Base-by-base conservation (phyloP, 2,113 vertebrate genomes). In the Bettongia penicillata region DNA sequence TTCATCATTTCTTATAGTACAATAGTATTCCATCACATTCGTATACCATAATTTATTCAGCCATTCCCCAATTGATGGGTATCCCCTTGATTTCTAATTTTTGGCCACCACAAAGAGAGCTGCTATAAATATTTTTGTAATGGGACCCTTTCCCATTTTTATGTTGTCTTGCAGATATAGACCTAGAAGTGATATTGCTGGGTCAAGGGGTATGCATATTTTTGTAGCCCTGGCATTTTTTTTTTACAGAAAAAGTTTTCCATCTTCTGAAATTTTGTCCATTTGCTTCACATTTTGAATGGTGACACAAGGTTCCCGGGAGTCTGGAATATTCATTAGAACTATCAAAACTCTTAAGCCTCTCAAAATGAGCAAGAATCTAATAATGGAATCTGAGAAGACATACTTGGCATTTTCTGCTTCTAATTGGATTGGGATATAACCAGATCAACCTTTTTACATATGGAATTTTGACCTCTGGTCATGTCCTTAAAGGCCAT, bases 251-350 rank as follows among this genome's bases (percentile, higher is more conserved):
- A 97, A 94, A 61, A 96, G 77, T 93, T 97, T 96, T 93, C 95
- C 55, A 96, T 97, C 95, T 94, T 97, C n/a, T 51, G 53, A 96
- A 95, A 53, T 97, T 98, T 95, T 97, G 47, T 92, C 90, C 97
- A 97, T 96, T 98, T 97, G 91, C 92, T 96, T 94, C 91, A 93
- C 90, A 91, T 0, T 6, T 93, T 95, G 53, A n/a, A 95, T 97
- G 96, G 96, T 52, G 96, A 92, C 57, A 23, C 95, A 97, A 96
- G 89, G 91, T 96, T 94, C 95, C 92, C 94, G 97, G 91, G 96
- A 96, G 97, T 93, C 90, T 93, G 68, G 55, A 95, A 97, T 97
- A 97, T 98, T 94, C 96, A 97, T 96, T 92, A 92, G 94, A 97
- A 94, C 51, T 91, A 95, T 95, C 93, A 92, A 94, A 97, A 96